Conservation (phyloP, 2,888 invertebrate genomes). For the Drosophila mulleri region DNA sequence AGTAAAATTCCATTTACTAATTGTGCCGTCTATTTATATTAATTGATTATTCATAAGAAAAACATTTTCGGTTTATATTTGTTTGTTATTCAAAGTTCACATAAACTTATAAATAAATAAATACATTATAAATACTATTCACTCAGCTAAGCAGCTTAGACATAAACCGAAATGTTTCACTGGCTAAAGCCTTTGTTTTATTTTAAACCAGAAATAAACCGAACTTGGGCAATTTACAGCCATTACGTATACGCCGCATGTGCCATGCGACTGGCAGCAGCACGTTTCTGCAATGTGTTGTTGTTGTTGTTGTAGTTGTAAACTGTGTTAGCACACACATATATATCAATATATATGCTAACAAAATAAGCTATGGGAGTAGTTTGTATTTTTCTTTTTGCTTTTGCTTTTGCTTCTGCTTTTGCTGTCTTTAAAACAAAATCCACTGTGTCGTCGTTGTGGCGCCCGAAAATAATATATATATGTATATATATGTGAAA, state of each 20-base stretch:
- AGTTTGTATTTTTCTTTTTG: background rate
- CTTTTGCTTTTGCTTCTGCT: conserved; percentile 12
- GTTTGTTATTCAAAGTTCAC: background rate
- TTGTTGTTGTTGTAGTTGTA: conserved; percentile 32
- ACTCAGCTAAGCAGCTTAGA: conserved; percentile 10
- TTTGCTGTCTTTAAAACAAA: conserved; percentile 14
- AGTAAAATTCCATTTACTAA: background rate
- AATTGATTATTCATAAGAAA: background rate
- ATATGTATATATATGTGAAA: background rate
- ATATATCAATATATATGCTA: background rate
- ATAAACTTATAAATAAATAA: background rate
- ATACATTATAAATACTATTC: background rate
- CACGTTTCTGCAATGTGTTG: conserved; percentile 53
- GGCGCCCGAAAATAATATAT: conserved; percentile 34
- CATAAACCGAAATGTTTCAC: background rate
- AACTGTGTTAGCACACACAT: conserved; percentile 43
- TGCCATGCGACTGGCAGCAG: conserved; percentile 15
- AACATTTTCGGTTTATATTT: background rate
- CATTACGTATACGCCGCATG: conserved; percentile 62
- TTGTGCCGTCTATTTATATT: background rate
- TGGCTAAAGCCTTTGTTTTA: conserved; percentile 1
- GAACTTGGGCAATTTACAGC: conserved; percentile 26
- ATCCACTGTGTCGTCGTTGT: conserved; percentile 14
- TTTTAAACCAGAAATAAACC: conserved; percentile 10
- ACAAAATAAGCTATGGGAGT: background rate